Conservation (phyloP, 2,888 invertebrate species). For the Amblyjoppa proteus region DNA sequence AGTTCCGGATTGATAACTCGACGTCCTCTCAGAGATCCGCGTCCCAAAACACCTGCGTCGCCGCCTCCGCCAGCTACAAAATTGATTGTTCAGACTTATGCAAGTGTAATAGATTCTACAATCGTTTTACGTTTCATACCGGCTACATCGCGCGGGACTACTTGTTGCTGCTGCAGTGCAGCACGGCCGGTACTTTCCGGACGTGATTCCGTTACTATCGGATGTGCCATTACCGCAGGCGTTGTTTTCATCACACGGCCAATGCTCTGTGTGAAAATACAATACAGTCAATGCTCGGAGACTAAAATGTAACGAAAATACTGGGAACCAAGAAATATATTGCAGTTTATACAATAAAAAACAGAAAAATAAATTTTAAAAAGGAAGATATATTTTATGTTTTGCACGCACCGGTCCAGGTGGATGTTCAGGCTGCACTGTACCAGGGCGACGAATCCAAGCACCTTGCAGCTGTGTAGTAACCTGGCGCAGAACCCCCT, state of each 20-base stretch:
- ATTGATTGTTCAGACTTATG: background rate
- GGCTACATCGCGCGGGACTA: background rate
- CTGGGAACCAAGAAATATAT: too few species aligned
- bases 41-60: background rate
- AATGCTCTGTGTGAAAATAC: background rate
- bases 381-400: background rate
- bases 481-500: background rate
- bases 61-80: background rate
- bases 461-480: background rate
- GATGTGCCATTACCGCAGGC: background rate
- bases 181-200: too few species aligned
- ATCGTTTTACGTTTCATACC: background rate
- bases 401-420: background rate
- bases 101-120: background rate
- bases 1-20: conserved; percentile 34
- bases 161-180: background rate
- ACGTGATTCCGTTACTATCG: background rate
- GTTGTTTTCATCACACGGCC: background rate
- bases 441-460: background rate
- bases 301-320: background rate
- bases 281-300: background rate
- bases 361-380: too few species aligned
- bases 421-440: background rate
- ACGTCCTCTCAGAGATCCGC: conserved; percentile 8
- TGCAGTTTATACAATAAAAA: too few species aligned